Percentiles rank a stretch among this genome's conserved stretches.
Evolutionary conservation across 2,888 invertebrate species (phyloP).

Genomic region (Congeria kusceri): DNA sequence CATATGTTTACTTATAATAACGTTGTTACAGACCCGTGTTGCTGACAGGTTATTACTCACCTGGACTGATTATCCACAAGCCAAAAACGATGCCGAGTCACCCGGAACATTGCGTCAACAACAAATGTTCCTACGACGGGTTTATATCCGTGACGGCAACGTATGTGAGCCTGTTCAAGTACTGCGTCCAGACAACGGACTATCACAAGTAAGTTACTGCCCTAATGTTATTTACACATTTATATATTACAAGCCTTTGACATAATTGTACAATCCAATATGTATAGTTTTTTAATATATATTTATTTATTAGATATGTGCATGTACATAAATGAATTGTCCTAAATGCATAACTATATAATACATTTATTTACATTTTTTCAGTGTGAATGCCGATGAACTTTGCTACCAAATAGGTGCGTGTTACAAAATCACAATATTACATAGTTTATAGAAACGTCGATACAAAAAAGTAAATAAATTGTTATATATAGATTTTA

Average conservation of each 20-base stretch:
- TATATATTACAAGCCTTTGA: background rate
- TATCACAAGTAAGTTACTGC: background rate
- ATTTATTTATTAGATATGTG: background rate
- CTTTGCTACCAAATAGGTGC: constrained; percentile 24
- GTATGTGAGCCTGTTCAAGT: background rate
- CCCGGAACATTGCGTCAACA: background rate
- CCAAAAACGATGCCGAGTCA: background rate
- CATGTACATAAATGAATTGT: no score
- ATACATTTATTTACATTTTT: background rate
- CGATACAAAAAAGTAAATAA: no score
- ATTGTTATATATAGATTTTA: no score
- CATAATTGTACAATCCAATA: no score
- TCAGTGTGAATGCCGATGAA: constrained; percentile 24
- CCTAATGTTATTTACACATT: background rate
- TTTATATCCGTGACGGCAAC: background rate
- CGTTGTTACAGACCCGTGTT: no score
- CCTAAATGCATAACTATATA: background rate
- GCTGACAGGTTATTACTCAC: background rate
- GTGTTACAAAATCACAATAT: background rate
- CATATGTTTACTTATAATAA: no score
- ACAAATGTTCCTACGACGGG: background rate
- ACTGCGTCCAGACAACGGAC: background rate
- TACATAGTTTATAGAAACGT: no score
- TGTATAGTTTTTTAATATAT: background rate
- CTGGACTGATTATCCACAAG: background rate